Evolutionary conservation across 2,888 invertebrate species (phyloP).

Genomic region (Ormyrus nitidulus): DNA sequence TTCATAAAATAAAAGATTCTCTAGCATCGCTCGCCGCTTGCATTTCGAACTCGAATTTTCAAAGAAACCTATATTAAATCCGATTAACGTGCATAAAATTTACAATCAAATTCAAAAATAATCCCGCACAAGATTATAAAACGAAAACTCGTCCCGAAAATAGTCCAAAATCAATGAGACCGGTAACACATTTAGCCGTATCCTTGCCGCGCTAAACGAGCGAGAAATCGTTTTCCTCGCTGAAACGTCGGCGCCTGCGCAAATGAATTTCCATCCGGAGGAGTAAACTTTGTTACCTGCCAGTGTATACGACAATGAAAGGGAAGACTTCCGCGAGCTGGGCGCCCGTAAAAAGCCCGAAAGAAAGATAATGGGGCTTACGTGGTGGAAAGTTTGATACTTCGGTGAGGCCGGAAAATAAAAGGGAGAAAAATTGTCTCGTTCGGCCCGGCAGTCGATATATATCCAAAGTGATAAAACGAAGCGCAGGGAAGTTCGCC

Average conservation of each 20-base stretch:
- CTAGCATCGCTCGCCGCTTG: too few species aligned
- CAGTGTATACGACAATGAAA: neutral
- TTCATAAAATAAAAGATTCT: too few species aligned
- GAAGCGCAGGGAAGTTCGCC: constrained; percentile 16
- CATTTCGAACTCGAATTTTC: too few species aligned
- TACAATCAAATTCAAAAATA: too few species aligned
- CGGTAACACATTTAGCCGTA: too few species aligned
- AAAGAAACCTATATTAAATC: too few species aligned
- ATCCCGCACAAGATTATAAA: too few species aligned
- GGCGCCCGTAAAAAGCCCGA: constrained; percentile 40
- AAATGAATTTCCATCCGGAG: constrained; percentile 33
- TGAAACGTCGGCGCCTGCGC: neutral
- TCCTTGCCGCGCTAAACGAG: too few species aligned
- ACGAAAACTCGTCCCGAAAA: too few species aligned
- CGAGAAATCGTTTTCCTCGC: too few species aligned
- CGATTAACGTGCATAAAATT: too few species aligned
- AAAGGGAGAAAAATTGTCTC: constrained; percentile 22
- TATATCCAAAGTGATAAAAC: constrained; percentile 24
- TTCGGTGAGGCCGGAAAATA: constrained; percentile 22
- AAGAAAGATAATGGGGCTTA: constrained; percentile 45
- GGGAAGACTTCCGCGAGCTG: constrained; percentile 23
- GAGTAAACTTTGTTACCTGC: constrained; percentile 6
- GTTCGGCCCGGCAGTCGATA: constrained; percentile 4
- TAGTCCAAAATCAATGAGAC: too few species aligned
- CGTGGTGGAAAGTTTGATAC: constrained; percentile 42